Conservation (phyloP, 2,888 invertebrate species). For the Andrena fulva region DNA sequence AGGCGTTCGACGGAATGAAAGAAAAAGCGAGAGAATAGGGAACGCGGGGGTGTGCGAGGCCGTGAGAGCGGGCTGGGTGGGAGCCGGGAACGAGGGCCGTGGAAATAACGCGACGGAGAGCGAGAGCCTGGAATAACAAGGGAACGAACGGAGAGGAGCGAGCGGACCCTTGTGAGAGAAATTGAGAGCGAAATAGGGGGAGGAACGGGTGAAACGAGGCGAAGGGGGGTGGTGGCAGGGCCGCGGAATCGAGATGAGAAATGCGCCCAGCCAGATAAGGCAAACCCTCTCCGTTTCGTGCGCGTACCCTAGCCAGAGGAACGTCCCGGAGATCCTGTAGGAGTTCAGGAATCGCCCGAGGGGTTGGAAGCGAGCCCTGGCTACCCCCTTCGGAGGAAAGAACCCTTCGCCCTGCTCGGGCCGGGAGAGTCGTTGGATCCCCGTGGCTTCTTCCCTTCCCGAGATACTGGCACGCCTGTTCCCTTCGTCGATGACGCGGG, state of each 20-base stretch:
- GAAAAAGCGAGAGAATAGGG: constrained; percentile 7
- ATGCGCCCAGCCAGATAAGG: constrained; percentile 70
- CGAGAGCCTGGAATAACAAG: constrained; percentile 8
- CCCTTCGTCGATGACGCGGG: constrained; percentile 48
- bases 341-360: constrained; percentile 59
- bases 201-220: not conserved
- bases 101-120: constrained; percentile 27
- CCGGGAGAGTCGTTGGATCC: too few species aligned
- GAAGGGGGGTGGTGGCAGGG: not conserved
- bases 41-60: constrained; percentile 1
- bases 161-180: constrained; percentile 17
- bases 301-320: constrained; percentile 57
- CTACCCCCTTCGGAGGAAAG: not conserved
- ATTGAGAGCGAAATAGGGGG: constrained; percentile 29
- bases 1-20: constrained; percentile 42
- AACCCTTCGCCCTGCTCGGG: not conserved
- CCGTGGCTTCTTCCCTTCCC: not conserved
- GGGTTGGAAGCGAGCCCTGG: constrained; percentile 46
- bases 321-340: constrained; percentile 56
- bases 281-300: constrained; percentile 71
- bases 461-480: constrained; percentile 18
- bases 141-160: not conserved
- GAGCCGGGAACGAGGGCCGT: not conserved
- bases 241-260: constrained; percentile 62
- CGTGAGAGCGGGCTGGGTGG: constrained; percentile 7